Evolutionary conservation across 2,797 vertebrate genomes (phyloP), one percentile per base, ranked within the genome.

Genomic region (Lepus townsendii): DNA sequence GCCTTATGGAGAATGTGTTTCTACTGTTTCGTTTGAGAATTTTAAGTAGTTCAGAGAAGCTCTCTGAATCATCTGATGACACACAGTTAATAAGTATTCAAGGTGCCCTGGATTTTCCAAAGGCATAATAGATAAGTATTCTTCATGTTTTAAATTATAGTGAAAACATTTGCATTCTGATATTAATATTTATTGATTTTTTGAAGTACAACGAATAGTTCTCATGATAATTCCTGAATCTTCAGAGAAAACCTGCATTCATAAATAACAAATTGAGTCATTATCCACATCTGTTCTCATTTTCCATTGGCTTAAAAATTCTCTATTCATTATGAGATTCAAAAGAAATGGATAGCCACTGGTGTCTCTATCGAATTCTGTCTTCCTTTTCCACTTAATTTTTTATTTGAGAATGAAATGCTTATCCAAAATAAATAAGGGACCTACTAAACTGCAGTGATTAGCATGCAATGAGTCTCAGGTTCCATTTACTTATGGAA

Each of bases 121-220:
- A 96, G 69, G 9, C 38, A 52, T 80, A 76, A 90, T 95, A 77
- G 60, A 22, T 91, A 96, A 87, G 92, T 91, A 95, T 47, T 95
- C 87, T 82, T 95, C 80, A 82, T 57, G 26, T 91, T 96, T 97
- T 83, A 96, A 96, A 96, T 96, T 93, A 93, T 62, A 92, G 38
- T 54, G 38, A 88, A 96, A 96, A 95, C 80, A 93, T 95, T 95
- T 94, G 69, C 47, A 75, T 95, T 73, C 86, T 91, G 83, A 88
- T 96, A 95, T 96, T 97, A 95, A 96, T 96, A 95, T 95, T 89
- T 97, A 96, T 97, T 95, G 93, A 90, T 93, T 96, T 97, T 94
- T 95, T 84, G 80, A 96, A 32, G 35, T 73, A 88, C 90, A 91
- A 11, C 95, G 88, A 83, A 66, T 96, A 91, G 77, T 93, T 95